Evolutionary conservation across 2,797 vertebrate species (phyloP).

Genomic region (Alectoris magna): DNA sequence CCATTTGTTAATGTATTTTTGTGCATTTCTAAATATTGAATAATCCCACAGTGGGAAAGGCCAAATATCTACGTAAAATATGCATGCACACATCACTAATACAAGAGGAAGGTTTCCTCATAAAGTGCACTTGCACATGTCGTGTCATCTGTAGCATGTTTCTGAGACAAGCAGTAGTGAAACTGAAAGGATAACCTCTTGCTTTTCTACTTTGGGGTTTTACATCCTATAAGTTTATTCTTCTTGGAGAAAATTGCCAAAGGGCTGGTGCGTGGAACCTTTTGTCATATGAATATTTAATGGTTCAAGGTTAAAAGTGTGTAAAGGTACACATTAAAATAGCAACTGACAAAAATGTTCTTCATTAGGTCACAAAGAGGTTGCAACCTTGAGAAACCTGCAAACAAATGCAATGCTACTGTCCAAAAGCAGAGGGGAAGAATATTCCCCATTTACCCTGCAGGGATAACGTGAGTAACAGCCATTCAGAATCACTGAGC

Average conservation of each 20-base stretch:
- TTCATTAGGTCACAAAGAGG: not conserved
- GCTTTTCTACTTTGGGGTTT: not conserved
- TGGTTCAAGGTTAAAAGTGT: not conserved
- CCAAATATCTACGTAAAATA: not conserved
- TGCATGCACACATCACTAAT: not conserved
- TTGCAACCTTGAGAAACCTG: not conserved
- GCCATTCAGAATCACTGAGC: constrained; percentile 5
- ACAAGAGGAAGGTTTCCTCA: not conserved
- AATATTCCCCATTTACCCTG: not conserved
- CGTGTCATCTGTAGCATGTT: not conserved
- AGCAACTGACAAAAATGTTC: not conserved
- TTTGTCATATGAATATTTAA: constrained; percentile 20
- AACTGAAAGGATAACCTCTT: not conserved
- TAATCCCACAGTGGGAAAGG: not conserved
- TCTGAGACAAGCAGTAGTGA: not conserved
- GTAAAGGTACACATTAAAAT: not conserved
- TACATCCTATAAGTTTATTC: not conserved
- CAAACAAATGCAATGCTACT: not conserved
- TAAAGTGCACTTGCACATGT: not conserved
- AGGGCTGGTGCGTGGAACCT: not conserved
- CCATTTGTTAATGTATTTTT: not conserved
- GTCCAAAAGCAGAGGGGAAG: not conserved
- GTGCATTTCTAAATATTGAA: not conserved
- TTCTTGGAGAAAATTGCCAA: not conserved
- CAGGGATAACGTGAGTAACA: not conserved